Conservation (phyloP, 1,140 invertebrate species). For the Orius insidiosus region DNA sequence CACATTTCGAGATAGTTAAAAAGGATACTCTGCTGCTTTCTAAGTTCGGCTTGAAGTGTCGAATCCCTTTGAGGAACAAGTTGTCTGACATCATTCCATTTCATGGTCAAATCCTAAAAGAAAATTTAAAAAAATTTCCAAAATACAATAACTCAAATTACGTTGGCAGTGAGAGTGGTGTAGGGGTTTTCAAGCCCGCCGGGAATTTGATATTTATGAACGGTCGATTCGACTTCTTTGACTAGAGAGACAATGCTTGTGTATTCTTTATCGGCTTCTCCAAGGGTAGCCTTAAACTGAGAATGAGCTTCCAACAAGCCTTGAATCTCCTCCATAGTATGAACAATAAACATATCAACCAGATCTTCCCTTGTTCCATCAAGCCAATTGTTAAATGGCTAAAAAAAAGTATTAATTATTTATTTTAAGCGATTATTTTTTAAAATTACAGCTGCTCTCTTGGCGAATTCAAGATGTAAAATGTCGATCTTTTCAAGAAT, state of each 20-base stretch:
- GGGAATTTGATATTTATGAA: constrained; percentile 87
- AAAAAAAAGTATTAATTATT: constrained; percentile 20
- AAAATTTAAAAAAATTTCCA: constrained; percentile 13
- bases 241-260: constrained; percentile 81
- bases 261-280: constrained; percentile 97
- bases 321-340: constrained; percentile 98
- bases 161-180: constrained; percentile 83
- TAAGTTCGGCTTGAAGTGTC: constrained; percentile 82
- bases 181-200: constrained; percentile 94
- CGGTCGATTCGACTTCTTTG: constrained; percentile 85
- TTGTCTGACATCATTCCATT: constrained; percentile 91
- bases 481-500: constrained; percentile 97
- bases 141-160: constrained; percentile 27
- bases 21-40: constrained; percentile 82
- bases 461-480: constrained; percentile 95
- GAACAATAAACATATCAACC: constrained; percentile 99
- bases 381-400: constrained; percentile 99
- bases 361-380: constrained; percentile 97
- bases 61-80: constrained; percentile 89
- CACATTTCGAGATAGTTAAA: no score
- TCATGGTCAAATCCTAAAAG: constrained; percentile 74
- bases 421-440: background rate
- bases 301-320: constrained; percentile 92
- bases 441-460: constrained; percentile 70
- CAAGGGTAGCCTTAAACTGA: constrained; percentile 90